Percentiles rank a stretch among this genome's conserved stretches.
Conservation (phyloP, 2,113 vertebrate species). For the Bos taurus region ARS-UCD2.0 NC_037342.1:23221001-23221500, state of each 20-base stretch:
- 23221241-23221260: neutral
- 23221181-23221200: fast-evolving
- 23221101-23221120: too few relatives aligned
- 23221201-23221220: neutral
- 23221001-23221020: fast-evolving
- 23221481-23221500: neutral
- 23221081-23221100: neutral
- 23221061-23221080: neutral
- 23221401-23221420: neutral
- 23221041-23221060: neutral
- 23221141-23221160: fast-evolving
- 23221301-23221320: neutral
- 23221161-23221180: neutral
- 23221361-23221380: too few relatives aligned
- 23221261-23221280: neutral
- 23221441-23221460: neutral
- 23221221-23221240: neutral
- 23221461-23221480: neutral
- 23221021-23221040: neutral
- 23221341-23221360: neutral
- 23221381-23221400: neutral
- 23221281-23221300: neutral
- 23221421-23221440: neutral
- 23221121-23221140: fast-evolving
- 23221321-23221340: neutral